A percentile compares a stretch with the other conserved stretches of the same genome.
phyloP scores from a whole-genome alignment of 2,888 invertebrate species.

The Gari tellinella region DNA sequence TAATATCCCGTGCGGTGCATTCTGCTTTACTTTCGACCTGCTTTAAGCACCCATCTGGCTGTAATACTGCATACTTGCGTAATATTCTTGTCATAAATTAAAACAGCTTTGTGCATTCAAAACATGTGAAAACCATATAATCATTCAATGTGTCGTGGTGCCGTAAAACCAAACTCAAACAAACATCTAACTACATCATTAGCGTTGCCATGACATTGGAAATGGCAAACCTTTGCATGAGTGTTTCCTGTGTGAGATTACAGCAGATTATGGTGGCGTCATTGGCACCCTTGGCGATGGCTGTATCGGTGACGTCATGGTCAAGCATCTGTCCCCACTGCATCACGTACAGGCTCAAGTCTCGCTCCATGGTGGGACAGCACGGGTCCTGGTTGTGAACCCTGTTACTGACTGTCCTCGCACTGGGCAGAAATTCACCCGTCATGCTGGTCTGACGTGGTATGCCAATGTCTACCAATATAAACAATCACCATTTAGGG shows the following conservation, averaged over 20 bases:
- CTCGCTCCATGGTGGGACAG: constrained; percentile 52
- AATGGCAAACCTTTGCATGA: constrained; percentile 42
- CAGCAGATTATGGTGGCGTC: constrained; percentile 61
- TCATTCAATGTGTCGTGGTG: too few species aligned
- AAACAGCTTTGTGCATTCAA: too few species aligned
- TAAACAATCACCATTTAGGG: background rate
- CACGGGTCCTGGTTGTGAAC: constrained; percentile 57
- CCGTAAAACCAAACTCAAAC: too few species aligned
- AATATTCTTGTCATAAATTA: too few species aligned
- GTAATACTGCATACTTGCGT: too few species aligned
- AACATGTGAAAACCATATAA: too few species aligned
- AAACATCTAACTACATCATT: too few species aligned
- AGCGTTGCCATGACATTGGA: too few species aligned
- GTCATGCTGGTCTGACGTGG: constrained; percentile 50
- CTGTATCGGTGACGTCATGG: constrained; percentile 62
- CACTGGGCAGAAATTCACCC: constrained; percentile 46
- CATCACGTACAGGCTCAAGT: constrained; percentile 60
- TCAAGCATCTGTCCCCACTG: constrained; percentile 66
- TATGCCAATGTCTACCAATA: constrained; percentile 42
- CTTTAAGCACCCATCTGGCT: too few species aligned
- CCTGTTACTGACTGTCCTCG: constrained; percentile 49
- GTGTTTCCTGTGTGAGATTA: constrained; percentile 47
- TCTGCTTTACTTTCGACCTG: too few species aligned
- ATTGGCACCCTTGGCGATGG: constrained; percentile 55
- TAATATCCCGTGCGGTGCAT: too few species aligned